These are phyloP conservation scores for Trididemnum clinides DNA, from an alignment of 23 tunicate species.

Conservation along the genomic window DNA sequence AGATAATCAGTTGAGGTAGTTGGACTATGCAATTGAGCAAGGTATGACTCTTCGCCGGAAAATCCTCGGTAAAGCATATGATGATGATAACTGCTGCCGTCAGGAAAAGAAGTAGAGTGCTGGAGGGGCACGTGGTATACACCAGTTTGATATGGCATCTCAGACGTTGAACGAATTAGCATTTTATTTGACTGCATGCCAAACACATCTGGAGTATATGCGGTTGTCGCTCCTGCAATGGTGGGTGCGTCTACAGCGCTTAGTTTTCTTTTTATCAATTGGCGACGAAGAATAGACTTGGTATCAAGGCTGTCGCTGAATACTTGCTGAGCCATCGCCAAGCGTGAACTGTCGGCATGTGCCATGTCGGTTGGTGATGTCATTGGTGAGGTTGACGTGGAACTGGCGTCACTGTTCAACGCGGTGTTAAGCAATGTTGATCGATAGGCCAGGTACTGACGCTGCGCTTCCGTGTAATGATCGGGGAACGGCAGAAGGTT, in stretches of 20 bases:
- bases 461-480: slow-evolving; percentile 87
- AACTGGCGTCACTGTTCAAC: slow-evolving; percentile 75
- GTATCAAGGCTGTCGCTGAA: slow-evolving; percentile 64
- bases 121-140: slow-evolving; percentile 77
- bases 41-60: slow-evolving; percentile 56
- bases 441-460: slow-evolving; percentile 83
- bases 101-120: slow-evolving; percentile 69
- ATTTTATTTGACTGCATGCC: slow-evolving; percentile 72
- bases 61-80: slow-evolving; percentile 49
- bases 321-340: slow-evolving; percentile 35
- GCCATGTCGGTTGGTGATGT: slow-evolving; percentile 55
- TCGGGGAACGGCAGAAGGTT: slow-evolving; percentile 95
- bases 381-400: slow-evolving; percentile 71
- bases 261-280: slow-evolving; percentile 84
- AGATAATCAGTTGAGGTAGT: slow-evolving; percentile 51
- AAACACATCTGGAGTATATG: slow-evolving; percentile 70
- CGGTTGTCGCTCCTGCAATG: not conserved
- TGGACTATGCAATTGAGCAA: slow-evolving; percentile 68
- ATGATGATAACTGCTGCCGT: slow-evolving; percentile 61
- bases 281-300: slow-evolving; percentile 72
- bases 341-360: slow-evolving; percentile 58
- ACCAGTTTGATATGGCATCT: slow-evolving; percentile 66
- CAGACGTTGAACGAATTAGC: slow-evolving; percentile 77
- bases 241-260: slow-evolving; percentile 69
- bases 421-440: slow-evolving; percentile 84